These are phyloP conservation scores for Chaetogeoica ovagalla DNA, from an alignment of 2,888 invertebrate species.

Conservation along the genomic window DNA sequence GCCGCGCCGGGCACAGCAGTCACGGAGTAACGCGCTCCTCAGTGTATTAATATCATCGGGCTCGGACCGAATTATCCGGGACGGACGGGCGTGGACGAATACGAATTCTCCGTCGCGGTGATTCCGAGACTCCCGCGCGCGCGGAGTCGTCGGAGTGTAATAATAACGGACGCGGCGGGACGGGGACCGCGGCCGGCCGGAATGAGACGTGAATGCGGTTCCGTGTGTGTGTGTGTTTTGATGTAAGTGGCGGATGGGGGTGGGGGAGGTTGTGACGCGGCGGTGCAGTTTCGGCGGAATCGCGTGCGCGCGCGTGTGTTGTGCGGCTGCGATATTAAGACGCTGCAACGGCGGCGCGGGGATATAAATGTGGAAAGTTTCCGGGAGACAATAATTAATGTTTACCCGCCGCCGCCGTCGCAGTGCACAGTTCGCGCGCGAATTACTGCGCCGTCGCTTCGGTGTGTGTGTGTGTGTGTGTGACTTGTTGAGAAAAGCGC, in stretches of 20 bases:
- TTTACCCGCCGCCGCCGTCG: slow-evolving; percentile 35
- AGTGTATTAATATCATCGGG: neutral
- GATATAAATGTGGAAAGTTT: slow-evolving; percentile 51
- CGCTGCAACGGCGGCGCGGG: slow-evolving; percentile 3
- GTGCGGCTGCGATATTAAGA: slow-evolving; percentile 30
- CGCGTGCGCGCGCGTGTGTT: neutral
- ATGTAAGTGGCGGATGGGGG: no score
- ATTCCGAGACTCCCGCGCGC: neutral
- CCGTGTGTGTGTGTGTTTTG: no score
- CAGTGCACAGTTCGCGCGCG: neutral
- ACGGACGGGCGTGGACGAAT: neutral
- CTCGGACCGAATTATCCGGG: slow-evolving; percentile 36
- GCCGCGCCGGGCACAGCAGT: neutral
- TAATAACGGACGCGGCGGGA: slow-evolving; percentile 1
- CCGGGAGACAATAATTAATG: slow-evolving; percentile 53
- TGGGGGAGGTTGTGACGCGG: neutral
- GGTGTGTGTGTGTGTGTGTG: neutral
- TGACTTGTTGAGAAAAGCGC: slow-evolving; percentile 44
- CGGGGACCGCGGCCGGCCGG: neutral
- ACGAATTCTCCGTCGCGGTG: slow-evolving; percentile 27
- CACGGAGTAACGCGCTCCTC: no score
- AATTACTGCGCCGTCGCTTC: neutral
- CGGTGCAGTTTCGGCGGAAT: slow-evolving; percentile 28
- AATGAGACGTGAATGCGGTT: no score
- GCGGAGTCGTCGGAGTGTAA: no score